A percentile compares a stretch with the other conserved stretches of the same genome.
These are phyloP conservation scores for Panopea generosa DNA, from an alignment of 2,888 invertebrate genomes.

Conservation along the genomic window DNA sequence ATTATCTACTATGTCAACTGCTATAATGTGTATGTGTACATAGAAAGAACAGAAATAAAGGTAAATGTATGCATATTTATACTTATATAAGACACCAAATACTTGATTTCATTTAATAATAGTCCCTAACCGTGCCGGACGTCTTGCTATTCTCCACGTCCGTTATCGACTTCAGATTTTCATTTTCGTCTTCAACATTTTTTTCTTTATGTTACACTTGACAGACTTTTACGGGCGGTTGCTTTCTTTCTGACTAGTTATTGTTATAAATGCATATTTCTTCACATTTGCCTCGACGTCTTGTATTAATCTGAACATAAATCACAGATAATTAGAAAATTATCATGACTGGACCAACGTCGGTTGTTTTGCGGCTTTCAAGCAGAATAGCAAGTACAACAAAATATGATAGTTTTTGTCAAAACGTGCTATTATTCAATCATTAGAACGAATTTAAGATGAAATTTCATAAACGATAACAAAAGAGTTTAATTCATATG, in stretches of 20 bases:
- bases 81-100: no score
- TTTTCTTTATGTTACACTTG: no score
- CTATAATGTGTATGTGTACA: no score
- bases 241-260: constrained; percentile 4
- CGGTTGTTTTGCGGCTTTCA: constrained; percentile 47
- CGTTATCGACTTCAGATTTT: no score
- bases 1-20: no score
- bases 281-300: constrained; percentile 16
- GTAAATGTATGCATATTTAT: no score
- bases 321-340: constrained; percentile 58
- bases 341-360: constrained; percentile 45
- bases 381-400: constrained; percentile 33
- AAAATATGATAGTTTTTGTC: constrained; percentile 35
- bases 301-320: constrained; percentile 28
- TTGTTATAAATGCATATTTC: constrained; percentile 46
- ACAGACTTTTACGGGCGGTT: background rate
- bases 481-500: constrained; percentile 54
- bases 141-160: no score
- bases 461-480: constrained; percentile 58
- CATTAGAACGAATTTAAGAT: constrained; percentile 57
- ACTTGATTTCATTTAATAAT: no score
- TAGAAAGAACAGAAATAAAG: no score
- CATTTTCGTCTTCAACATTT: no score
- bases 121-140: no score
- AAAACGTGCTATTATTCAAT: constrained; percentile 53